These are phyloP conservation scores for Drosophila anomelani DNA, from an alignment of 2,888 invertebrate genomes.

Conservation along the genomic window DNA sequence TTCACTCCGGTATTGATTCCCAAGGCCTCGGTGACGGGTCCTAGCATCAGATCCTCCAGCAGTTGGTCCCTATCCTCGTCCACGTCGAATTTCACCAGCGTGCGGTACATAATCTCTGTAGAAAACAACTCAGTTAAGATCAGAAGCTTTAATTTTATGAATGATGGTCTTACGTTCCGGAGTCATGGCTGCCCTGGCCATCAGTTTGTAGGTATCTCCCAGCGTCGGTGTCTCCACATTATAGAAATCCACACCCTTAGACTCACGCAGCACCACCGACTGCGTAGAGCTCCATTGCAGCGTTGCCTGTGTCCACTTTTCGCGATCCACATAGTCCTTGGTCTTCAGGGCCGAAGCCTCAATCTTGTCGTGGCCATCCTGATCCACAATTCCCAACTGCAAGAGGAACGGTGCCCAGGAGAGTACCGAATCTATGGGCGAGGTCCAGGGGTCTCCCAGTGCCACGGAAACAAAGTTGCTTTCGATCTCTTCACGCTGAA, in stretches of 20 bases:
- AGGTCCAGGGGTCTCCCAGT: conserved; percentile 96
- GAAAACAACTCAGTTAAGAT: not conserved
- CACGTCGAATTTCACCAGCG: conserved; percentile 79
- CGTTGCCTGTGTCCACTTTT: conserved; percentile 87
- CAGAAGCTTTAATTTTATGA: too few relatives aligned
- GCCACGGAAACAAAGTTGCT: conserved; percentile 92
- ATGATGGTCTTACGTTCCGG: conserved; percentile 45
- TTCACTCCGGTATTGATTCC: conserved; percentile 87
- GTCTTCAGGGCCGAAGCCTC: conserved; percentile 86
- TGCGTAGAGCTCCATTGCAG: conserved; percentile 88
- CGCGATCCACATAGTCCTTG: conserved; percentile 86
- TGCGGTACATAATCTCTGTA: conserved; percentile 80
- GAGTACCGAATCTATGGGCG: conserved; percentile 92
- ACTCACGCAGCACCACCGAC: conserved; percentile 86
- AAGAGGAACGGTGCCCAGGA: conserved; percentile 93
- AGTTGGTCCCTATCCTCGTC: conserved; percentile 78
- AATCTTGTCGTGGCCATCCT: conserved; percentile 87
- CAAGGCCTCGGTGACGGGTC: conserved; percentile 88
- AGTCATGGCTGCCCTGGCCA: conserved; percentile 42
- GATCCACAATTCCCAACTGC: conserved; percentile 90
- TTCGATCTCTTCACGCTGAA: conserved; percentile 87
- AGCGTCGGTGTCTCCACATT: conserved; percentile 87
- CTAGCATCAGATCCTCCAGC: conserved; percentile 89
- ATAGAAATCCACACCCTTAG: conserved; percentile 91
- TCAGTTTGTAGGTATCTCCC: conserved; percentile 56